Conservation (phyloP, 2,888 invertebrate species). For the Oscheius sp. region DNA sequence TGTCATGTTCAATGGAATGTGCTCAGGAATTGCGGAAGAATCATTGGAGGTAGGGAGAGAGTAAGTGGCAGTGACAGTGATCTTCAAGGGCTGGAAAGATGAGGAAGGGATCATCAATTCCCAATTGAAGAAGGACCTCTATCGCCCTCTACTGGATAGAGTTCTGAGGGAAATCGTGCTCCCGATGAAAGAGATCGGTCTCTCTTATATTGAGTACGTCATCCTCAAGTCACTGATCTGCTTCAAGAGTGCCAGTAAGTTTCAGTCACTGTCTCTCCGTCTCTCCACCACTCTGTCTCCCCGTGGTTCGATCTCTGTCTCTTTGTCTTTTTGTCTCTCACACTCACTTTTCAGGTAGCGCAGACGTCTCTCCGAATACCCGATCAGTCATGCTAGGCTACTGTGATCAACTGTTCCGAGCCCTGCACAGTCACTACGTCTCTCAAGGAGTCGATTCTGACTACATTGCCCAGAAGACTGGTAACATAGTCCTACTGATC, state of each 20-base stretch:
- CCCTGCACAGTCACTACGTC: conserved; percentile 50
- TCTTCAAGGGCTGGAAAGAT: conserved; percentile 52
- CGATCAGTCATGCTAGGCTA: conserved; percentile 53
- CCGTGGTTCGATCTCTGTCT: too few species aligned
- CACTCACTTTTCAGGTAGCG: conserved; percentile 41
- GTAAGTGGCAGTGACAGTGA: too few species aligned
- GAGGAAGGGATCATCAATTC: conserved; percentile 52
- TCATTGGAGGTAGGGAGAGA: conserved; percentile 35
- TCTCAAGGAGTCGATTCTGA: conserved; percentile 39
- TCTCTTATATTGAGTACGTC: conserved; percentile 56
- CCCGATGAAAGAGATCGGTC: conserved; percentile 50
- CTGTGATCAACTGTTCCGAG: conserved; percentile 42
- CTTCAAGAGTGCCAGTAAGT: conserved; percentile 54
- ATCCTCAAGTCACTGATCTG: conserved; percentile 58
- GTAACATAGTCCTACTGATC: conserved; percentile 60
- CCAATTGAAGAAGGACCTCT: conserved; percentile 58
- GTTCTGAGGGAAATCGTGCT: conserved; percentile 53
- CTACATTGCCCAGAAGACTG: conserved; percentile 56
- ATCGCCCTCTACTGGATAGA: conserved; percentile 58
- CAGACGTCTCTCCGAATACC: conserved; percentile 47
- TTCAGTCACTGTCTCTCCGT: not conserved
- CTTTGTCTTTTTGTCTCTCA: too few species aligned
- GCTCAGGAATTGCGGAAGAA: conserved; percentile 49
- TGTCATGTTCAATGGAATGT: conserved; percentile 63
- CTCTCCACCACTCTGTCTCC: too few species aligned